phyloP scores from a whole-genome alignment of 1,140 invertebrate species.

The Medauroidea extradentata region DNA sequence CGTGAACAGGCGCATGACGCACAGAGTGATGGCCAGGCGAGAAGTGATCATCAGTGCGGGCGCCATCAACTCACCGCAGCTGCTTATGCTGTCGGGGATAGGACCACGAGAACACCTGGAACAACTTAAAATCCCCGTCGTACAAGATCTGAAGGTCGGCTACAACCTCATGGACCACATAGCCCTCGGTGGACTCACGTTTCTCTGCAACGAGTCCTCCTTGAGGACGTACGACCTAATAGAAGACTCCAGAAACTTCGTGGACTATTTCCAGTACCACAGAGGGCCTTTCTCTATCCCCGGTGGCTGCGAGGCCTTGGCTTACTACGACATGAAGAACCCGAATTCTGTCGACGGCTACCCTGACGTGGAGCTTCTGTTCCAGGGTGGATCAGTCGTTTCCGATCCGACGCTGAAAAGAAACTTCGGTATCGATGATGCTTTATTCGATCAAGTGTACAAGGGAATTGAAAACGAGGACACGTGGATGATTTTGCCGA shows the following conservation, averaged over 20 bases:
- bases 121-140: constrained; percentile 53
- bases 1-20: constrained; percentile 45
- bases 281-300: constrained; percentile 69
- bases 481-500: constrained; percentile 60
- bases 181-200: constrained; percentile 61
- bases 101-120: constrained; percentile 66
- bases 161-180: constrained; percentile 77
- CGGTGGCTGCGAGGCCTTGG: constrained; percentile 75
- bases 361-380: constrained; percentile 71
- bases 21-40: constrained; percentile 55
- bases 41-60: constrained; percentile 74
- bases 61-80: constrained; percentile 67
- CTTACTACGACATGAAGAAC: constrained; percentile 67
- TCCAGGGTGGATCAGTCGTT: constrained; percentile 51
- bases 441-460: constrained; percentile 50
- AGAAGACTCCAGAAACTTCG: constrained; percentile 31
- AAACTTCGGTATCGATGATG: constrained; percentile 52
- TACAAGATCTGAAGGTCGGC: constrained; percentile 70
- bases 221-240: constrained; percentile 18
- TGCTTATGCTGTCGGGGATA: constrained; percentile 77
- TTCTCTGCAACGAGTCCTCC: constrained; percentile 53
- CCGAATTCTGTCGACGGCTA: constrained; percentile 56
- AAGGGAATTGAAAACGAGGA: constrained; percentile 48
- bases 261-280: constrained; percentile 48
- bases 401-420: constrained; percentile 47